These are phyloP conservation scores for Rhagophthalmus giganteus DNA, from an alignment of 2,888 invertebrate species.

Conservation along the genomic window DNA sequence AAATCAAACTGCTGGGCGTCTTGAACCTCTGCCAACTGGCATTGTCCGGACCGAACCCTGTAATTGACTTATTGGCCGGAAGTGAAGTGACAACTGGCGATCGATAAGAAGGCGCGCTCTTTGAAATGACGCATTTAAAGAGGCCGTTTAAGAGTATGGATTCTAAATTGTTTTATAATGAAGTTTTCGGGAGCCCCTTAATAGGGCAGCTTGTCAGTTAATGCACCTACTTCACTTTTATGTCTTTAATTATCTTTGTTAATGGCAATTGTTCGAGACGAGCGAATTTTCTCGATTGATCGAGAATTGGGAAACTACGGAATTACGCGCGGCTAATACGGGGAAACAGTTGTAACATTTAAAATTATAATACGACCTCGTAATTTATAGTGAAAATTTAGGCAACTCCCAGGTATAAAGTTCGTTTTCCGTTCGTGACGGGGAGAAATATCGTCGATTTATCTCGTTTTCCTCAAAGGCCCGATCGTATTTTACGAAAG, in stretches of 20 bases:
- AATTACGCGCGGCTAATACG: no score
- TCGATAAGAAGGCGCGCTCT: conserved; percentile 46
- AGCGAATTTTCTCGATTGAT: not conserved
- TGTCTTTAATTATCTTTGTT: conserved; percentile 28
- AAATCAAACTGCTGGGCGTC: conserved; percentile 53
- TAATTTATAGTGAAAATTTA: no score
- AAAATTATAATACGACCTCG: not conserved
- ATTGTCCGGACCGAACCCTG: conserved; percentile 52
- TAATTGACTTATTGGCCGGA: conserved; percentile 57
- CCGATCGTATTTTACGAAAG: no score
- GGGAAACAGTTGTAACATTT: no score
- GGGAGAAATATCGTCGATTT: no score
- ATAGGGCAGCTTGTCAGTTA: conserved; percentile 25
- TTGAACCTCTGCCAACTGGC: conserved; percentile 55
- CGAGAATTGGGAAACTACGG: no score
- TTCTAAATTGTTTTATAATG: conserved; percentile 43
- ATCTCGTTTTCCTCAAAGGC: no score
- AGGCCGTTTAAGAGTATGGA: conserved; percentile 32
- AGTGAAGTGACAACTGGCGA: conserved; percentile 47
- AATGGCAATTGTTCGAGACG: conserved; percentile 24
- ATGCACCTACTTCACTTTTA: conserved; percentile 31
- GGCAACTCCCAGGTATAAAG: no score
- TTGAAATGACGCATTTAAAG: conserved; percentile 44
- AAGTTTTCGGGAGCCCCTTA: conserved; percentile 36
- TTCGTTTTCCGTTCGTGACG: no score